Conservation (phyloP, 2,113 vertebrate species). For the Pseudonaja textilis region DNA sequence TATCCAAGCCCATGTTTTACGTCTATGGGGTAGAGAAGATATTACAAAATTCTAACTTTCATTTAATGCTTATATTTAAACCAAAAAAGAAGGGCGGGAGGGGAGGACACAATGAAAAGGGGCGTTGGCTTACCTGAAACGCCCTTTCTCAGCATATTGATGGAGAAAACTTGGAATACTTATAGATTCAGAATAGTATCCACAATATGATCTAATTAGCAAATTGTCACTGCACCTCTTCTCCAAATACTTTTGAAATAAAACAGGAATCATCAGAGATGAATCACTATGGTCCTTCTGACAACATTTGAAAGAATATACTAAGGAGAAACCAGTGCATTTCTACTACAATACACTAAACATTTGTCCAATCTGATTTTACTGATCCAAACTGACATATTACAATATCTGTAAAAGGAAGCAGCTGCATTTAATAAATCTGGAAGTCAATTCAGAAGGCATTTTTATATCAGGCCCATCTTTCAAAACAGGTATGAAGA, state of each 20-base stretch:
- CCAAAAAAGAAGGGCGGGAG: background rate
- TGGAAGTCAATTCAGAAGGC: background rate
- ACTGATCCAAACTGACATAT: constrained; percentile 1
- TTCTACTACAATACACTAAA: background rate
- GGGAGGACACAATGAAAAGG: background rate
- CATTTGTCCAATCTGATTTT: background rate
- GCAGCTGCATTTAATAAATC: background rate
- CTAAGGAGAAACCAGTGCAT: background rate
- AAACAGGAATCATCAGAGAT: background rate
- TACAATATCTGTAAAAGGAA: background rate
- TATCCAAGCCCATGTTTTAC: background rate
- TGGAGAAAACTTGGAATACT: background rate
- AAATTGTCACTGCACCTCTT: background rate
- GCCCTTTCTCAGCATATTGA: too few relatives aligned
- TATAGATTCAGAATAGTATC: background rate
- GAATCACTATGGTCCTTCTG: background rate
- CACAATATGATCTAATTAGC: background rate
- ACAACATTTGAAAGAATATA: background rate
- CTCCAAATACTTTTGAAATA: constrained; percentile 3
- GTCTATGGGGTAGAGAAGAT: background rate
- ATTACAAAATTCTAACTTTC: background rate
- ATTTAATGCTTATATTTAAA: background rate
- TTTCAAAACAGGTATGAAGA: constrained; percentile 1
- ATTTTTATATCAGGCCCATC: background rate
- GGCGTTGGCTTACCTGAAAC: too few relatives aligned